These are phyloP conservation scores for Brenthis hecate DNA, from an alignment of 2,888 invertebrate genomes.

Conservation along the genomic window DNA sequence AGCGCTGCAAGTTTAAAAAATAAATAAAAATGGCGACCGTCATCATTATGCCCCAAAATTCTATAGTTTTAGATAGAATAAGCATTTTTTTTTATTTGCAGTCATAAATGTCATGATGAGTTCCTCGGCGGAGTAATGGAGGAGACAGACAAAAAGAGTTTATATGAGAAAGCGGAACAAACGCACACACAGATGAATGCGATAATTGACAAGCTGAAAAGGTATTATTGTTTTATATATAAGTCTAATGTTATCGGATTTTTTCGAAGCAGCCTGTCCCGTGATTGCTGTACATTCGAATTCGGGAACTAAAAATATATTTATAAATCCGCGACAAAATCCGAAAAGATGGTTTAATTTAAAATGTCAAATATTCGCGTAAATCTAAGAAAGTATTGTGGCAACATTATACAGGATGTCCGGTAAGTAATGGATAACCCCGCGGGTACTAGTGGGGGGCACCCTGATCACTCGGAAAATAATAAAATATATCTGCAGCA, in stretches of 20 bases:
- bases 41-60: too few relatives aligned
- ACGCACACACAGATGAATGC: conserved; percentile 38
- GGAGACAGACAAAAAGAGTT: conserved; percentile 32
- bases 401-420: too few relatives aligned
- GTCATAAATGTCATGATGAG: conserved; percentile 43
- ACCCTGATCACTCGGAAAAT: too few relatives aligned
- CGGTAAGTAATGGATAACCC: too few relatives aligned
- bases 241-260: background rate
- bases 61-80: too few relatives aligned
- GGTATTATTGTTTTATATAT: conserved; percentile 38
- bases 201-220: conserved; percentile 47
- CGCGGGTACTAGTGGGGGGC: too few relatives aligned
- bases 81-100: conserved; percentile 38
- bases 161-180: conserved; percentile 43
- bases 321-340: too few relatives aligned
- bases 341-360: too few relatives aligned
- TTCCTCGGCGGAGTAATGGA: conserved; percentile 34
- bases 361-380: too few relatives aligned
- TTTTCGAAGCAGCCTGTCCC: background rate
- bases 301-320: too few relatives aligned
- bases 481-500: too few relatives aligned
- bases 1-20: background rate
- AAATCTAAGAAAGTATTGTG: too few relatives aligned
- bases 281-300: background rate
- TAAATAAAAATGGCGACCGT: background rate